Evolutionary conservation across 2,888 invertebrate genomes (phyloP), one percentile per base, ranked within the genome.

Genomic region (Endomychus coccineus): DNA sequence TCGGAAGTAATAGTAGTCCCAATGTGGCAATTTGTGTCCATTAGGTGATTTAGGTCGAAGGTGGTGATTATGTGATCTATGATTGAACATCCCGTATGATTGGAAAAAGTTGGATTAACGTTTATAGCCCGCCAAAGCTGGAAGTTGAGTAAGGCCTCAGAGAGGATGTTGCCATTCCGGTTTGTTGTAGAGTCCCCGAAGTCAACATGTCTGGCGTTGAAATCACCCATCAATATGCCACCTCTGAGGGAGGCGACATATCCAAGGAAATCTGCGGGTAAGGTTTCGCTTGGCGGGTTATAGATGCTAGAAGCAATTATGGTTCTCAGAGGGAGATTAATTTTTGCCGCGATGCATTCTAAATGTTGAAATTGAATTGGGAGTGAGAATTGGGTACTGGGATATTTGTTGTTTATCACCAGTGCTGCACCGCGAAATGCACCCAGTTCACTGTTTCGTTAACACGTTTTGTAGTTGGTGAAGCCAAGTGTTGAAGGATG

Each of bases 301-400:
- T 25, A 25, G 25, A 9, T 5, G 25, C 25, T 9, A 5, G 10
- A 10, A 9, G 10, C 7, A 5, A 10, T 9, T 5, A 25, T 10
- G 5, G 7, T 10, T 9, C 5, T 5, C 5, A 9, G 5, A 25
- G 5, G 4, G 5, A 25, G 7, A 10, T 25, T 5, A 6, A 25
- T 4, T 25, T 10, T 25, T 6, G 25, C 25, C 5, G 25, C 25
- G 11, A 25, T 25, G 11, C 25, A 25, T 25, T 25, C 25, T 9
- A 25, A 10, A 9, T 25, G 25, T 9, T 10, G 6, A 9, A 25
- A 10, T 9, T 5, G 5, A 5, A 9, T 6, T 6, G 25, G 25
- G 10, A 25, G 25, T 6, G 19, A 7, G 19, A 19, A 7, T 6
- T 5, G 19, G 7, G 19, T 19, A 19, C 6, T 7, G 5, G 19